Evolutionary conservation across 2,888 invertebrate genomes (phyloP).

Genomic region (Blera fallax): DNA sequence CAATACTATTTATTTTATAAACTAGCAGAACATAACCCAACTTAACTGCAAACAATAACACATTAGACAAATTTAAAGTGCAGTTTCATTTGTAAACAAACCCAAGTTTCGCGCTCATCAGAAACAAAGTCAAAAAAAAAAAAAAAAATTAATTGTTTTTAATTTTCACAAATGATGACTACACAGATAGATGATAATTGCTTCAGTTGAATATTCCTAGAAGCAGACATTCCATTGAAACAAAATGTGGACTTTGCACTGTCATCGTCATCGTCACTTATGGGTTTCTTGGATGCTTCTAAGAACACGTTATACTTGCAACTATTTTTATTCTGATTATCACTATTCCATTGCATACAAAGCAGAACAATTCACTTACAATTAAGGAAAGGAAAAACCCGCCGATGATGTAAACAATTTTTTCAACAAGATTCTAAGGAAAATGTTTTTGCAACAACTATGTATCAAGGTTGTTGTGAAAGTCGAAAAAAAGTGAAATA

Average conservation of each 20-base stretch:
- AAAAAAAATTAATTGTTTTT: not conserved
- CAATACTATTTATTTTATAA: too few relatives aligned
- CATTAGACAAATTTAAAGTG: not conserved
- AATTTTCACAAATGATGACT: not conserved
- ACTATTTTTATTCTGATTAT: not conserved
- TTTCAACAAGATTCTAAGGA: not conserved
- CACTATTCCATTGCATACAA: not conserved
- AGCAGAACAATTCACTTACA: not conserved
- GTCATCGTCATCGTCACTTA: not conserved
- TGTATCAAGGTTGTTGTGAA: conserved; percentile 1
- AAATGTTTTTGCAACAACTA: not conserved
- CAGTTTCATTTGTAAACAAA: not conserved
- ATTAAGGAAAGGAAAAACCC: not conserved
- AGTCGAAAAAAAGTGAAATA: not conserved
- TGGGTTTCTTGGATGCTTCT: not conserved
- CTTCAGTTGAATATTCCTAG: not conserved
- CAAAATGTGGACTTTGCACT: conserved; percentile 5
- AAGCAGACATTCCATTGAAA: not conserved
- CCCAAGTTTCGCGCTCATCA: not conserved
- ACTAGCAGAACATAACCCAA: too few relatives aligned
- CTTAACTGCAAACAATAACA: too few relatives aligned
- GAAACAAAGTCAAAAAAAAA: not conserved
- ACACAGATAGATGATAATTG: not conserved
- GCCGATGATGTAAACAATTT: not conserved
- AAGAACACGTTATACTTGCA: not conserved